These are phyloP conservation scores for Antechinus stuartii DNA, from an alignment of 2,113 vertebrate species.

Conservation along the genomic window DNA sequence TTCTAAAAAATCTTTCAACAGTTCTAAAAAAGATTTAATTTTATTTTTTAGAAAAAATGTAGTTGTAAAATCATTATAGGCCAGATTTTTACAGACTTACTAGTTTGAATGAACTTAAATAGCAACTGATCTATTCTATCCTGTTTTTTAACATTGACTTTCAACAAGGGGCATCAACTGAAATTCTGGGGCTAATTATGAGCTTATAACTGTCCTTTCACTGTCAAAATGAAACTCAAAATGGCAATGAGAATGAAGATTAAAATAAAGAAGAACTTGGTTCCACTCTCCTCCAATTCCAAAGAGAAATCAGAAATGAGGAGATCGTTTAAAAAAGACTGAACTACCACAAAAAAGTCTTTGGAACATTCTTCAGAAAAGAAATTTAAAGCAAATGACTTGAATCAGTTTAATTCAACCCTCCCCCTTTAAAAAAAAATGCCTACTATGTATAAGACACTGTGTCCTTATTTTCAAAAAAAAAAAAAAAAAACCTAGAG, in stretches of 20 bases:
- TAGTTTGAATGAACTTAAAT: background rate
- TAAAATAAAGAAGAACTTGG: background rate
- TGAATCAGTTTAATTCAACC: background rate
- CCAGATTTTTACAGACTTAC: background rate
- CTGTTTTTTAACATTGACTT: background rate
- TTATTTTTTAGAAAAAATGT: background rate
- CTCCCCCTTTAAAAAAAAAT: background rate
- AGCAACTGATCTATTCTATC: background rate
- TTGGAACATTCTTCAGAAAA: slow-evolving; percentile 24
- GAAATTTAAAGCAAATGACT: background rate
- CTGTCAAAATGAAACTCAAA: background rate
- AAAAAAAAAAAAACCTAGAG: background rate
- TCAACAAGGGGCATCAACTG: background rate
- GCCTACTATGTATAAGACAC: background rate
- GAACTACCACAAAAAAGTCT: background rate
- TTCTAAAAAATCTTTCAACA: background rate
- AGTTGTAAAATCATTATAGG: background rate
- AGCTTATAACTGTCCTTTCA: slow-evolving; percentile 19
- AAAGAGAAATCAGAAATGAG: background rate
- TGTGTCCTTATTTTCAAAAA: background rate
- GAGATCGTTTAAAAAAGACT: background rate
- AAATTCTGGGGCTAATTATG: background rate
- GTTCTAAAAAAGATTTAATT: background rate
- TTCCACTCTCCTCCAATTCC: background rate
- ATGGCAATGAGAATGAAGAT: background rate